These are phyloP conservation scores for Charadrius vociferus DNA, from an alignment of 2,113 vertebrate genomes.

Conservation along the genomic window DNA sequence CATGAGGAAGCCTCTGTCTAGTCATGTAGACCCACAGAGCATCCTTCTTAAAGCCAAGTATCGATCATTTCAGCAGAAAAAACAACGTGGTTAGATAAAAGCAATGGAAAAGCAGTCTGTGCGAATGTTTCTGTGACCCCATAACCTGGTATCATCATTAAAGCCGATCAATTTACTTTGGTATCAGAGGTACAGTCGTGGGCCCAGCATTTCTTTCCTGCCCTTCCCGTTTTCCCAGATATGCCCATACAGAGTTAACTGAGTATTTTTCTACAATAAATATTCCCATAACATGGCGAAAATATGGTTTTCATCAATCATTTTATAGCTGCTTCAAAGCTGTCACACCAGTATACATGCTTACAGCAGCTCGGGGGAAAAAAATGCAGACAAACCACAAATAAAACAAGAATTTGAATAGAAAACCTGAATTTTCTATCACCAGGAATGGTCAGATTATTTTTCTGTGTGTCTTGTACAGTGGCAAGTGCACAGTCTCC, in stretches of 20 bases:
- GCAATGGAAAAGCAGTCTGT: neutral
- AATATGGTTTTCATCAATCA: slow-evolving; percentile 47
- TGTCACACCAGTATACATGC: neutral
- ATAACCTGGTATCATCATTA: neutral
- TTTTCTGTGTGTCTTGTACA: neutral
- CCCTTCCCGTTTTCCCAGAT: neutral
- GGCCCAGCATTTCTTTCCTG: neutral
- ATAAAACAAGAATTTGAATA: neutral
- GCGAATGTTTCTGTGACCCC: neutral
- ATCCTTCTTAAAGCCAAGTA: neutral
- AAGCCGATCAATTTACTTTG: neutral
- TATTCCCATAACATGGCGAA: slow-evolving; percentile 15
- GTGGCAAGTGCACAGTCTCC: neutral
- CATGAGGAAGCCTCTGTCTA: neutral
- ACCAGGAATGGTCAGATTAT: neutral
- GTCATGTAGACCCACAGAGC: neutral
- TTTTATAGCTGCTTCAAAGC: slow-evolving; percentile 2
- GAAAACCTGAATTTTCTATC: slow-evolving; percentile 2
- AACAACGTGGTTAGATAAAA: neutral
- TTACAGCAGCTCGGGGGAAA: neutral
- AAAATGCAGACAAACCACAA: neutral
- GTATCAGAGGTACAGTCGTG: neutral
- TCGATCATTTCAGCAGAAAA: neutral
- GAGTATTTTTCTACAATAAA: neutral
- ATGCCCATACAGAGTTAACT: neutral